Evolutionary conservation across 2,113 vertebrate species (phyloP), one percentile per base, ranked within the genome.

Genomic region (Menidia beryllina): DNA sequence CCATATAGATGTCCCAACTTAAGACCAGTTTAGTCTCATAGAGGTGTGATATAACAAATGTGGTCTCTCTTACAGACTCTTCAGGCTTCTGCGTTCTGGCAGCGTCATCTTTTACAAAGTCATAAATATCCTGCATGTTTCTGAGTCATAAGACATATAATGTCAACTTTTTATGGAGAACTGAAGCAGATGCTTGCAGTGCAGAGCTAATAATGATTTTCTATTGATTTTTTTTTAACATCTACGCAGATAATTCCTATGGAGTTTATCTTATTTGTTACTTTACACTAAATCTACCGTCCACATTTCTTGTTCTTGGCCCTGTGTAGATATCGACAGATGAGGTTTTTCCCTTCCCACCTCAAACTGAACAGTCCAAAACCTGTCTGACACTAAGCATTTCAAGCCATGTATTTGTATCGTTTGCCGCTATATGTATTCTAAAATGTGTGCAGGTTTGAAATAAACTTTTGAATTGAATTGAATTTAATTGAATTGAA

Each of bases 71-170:
- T 43, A 47, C 60, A 55, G 47, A 15, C 21, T 26, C 23, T 55
- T 72, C 14, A 45, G 50, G 17, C 48, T 71, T 34, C 49, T 72
- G 9, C 39, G 17, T 51, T 58, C 53, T 55, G 20, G 20, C 26
- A 41, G 64, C 39, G 50, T 69, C 13, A 9, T 24, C 23, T 38
- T 19, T 55, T 59, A 64, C 61, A 17, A 73, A 64, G 41, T 26
- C 21, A 60, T 57, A 65, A n/a, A 62, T 81, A 38, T 23, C n/a
- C 20, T 17, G 4, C 43, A 21, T 52, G 38, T 34, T 54, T 76
- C 38, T 55, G 54, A 61, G 23, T 76, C 48, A 55, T 55, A 8
- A 56, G 23, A 58, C 25, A 38, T 27, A 51, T 49, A 64, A 58
- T 27, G 27, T 50, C 36, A 48, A n/a, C 24, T 1, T 27, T 19